A percentile compares a stretch with the other conserved stretches of the same genome.
Conservation (phyloP, 2,888 invertebrate genomes). For the Cryptocheilus praepositus region DNA sequence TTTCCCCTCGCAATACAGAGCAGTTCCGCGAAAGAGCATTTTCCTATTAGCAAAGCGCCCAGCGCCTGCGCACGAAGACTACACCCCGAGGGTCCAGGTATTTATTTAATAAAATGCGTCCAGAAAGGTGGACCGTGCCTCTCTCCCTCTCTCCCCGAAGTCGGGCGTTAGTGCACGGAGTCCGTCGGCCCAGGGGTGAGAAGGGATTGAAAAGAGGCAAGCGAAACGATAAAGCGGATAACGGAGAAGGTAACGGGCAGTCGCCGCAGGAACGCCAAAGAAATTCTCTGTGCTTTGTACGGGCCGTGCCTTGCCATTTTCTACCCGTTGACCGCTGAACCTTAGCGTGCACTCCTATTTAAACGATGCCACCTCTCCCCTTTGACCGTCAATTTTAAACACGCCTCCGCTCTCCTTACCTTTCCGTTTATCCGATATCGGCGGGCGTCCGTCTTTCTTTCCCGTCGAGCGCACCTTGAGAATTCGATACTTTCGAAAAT, state of each 20-base stretch:
- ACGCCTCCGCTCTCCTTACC: background rate
- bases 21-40: background rate
- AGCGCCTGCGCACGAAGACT: conserved; percentile 6
- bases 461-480: no score
- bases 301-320: conserved; percentile 8
- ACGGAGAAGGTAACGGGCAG: background rate
- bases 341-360: conserved; percentile 37
- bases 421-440: background rate
- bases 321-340: conserved; percentile 25
- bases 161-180: background rate
- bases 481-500: conserved; percentile 1
- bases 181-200: background rate
- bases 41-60: conserved; percentile 21
- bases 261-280: conserved; percentile 6
- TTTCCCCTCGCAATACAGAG: background rate
- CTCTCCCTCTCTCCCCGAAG: background rate
- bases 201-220: background rate
- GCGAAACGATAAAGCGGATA: background rate
- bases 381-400: conserved; percentile 1
- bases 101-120: conserved; percentile 65
- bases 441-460: background rate
- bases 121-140: conserved; percentile 44
- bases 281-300: conserved; percentile 7
- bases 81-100: conserved; percentile 53
- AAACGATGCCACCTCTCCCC: conserved; percentile 23